These are phyloP conservation scores for Cotesia congregata DNA, from an alignment of 2,888 invertebrate species.

Conservation along the genomic window DNA sequence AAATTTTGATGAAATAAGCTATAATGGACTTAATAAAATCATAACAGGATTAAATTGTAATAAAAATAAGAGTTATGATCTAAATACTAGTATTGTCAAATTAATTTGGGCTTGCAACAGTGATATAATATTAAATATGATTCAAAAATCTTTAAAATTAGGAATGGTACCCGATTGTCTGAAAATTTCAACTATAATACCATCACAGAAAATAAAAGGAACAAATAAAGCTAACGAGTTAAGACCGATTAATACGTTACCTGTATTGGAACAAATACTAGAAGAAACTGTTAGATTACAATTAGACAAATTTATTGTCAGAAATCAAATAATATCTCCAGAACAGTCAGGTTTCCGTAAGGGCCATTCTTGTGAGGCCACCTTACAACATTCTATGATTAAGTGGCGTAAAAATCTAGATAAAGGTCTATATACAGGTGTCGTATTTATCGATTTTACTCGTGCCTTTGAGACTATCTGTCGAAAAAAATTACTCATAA, in stretches of 20 bases:
- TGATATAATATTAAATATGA: background rate
- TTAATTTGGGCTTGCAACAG: background rate
- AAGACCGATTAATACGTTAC: background rate
- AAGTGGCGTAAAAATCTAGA: too few relatives aligned
- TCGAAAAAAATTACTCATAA: too few relatives aligned
- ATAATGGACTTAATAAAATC: background rate
- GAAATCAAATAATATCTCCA: background rate
- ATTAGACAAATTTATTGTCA: background rate
- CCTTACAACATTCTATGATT: too few relatives aligned
- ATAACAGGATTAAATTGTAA: background rate
- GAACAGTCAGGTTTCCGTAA: background rate
- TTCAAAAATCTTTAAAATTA: background rate
- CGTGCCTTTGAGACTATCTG: too few relatives aligned
- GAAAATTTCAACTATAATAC: background rate
- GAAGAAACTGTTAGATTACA: background rate
- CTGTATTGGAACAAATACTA: background rate
- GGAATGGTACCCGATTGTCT: background rate
- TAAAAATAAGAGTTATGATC: background rate
- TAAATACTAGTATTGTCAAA: background rate
- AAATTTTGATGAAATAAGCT: background rate
- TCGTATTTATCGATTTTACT: too few relatives aligned
- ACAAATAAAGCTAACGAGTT: background rate
- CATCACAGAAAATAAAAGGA: background rate
- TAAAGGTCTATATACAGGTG: too few relatives aligned
- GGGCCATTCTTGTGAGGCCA: too few relatives aligned